These are phyloP conservation scores for Heliothis subflexa DNA, from an alignment of 1,140 invertebrate genomes.

Conservation along the genomic window DNA sequence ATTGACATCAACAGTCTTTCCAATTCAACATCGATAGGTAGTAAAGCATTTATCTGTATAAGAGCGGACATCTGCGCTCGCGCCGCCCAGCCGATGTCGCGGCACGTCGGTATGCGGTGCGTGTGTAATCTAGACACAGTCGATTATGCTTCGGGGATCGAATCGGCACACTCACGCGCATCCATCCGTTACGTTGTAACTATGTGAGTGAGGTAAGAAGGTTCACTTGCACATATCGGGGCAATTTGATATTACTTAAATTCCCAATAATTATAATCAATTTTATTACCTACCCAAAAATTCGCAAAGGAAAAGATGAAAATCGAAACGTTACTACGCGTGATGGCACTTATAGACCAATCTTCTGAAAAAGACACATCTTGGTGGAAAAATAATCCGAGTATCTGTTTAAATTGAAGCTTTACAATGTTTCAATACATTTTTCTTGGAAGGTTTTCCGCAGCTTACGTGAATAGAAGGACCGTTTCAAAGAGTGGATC, in stretches of 20 bases:
- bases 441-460: no score
- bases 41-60: slow-evolving; percentile 44
- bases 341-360: no score
- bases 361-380: no score
- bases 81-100: slow-evolving; percentile 42
- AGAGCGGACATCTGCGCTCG: slow-evolving; percentile 19
- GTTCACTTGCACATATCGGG: background rate
- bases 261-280: no score
- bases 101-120: slow-evolving; percentile 53
- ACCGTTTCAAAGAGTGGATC: background rate
- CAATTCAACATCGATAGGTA: slow-evolving; percentile 15
- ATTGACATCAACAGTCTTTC: slow-evolving; percentile 16
- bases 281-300: no score
- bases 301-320: no score
- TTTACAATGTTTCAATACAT: no score
- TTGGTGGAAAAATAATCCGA: no score
- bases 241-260: background rate
- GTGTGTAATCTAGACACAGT: slow-evolving; percentile 56
- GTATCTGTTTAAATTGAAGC: no score
- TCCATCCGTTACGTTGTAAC: slow-evolving; percentile 62
- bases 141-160: slow-evolving; percentile 48
- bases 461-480: no score
- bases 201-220: background rate
- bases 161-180: slow-evolving; percentile 53
- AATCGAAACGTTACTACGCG: no score